These are phyloP conservation scores for Chelidonichthys spinosus DNA, from an alignment of 2,797 vertebrate species.

Conservation along the genomic window DNA sequence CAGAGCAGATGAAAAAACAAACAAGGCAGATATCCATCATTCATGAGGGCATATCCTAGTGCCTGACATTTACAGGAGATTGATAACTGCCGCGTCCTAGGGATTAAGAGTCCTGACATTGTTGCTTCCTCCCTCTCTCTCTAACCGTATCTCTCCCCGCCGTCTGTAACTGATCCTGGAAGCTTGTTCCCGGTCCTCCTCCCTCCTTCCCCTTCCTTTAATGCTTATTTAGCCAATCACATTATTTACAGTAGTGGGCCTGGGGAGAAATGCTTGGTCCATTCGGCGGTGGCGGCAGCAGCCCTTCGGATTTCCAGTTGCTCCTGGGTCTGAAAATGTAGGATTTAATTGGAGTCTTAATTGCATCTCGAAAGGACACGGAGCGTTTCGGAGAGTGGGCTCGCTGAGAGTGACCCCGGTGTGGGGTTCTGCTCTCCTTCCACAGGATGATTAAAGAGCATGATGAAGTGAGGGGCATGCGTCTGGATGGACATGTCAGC, in stretches of 20 bases:
- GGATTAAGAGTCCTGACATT: conserved; percentile 69
- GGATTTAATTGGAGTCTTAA: conserved; percentile 78
- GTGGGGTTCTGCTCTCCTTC: conserved; percentile 61
- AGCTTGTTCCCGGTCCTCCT: not conserved
- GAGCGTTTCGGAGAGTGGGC: conserved; percentile 54
- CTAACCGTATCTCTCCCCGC: conserved; percentile 35
- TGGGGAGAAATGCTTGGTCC: conserved; percentile 23
- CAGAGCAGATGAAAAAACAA: conserved; percentile 62
- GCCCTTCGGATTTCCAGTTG: conserved; percentile 54
- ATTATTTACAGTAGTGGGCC: conserved; percentile 46
- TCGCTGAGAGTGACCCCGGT: conserved; percentile 71
- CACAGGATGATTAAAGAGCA: conserved; percentile 78
- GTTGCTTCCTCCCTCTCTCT: conserved; percentile 43
- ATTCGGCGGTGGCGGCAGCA: conserved; percentile 30
- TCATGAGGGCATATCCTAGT: conserved; percentile 75
- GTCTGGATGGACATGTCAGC: conserved; percentile 69
- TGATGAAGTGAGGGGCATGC: conserved; percentile 66
- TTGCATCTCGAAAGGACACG: conserved; percentile 32
- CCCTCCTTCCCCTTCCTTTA: not conserved
- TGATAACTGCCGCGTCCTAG: conserved; percentile 71
- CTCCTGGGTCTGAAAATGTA: conserved; percentile 66
- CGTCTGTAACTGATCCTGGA: conserved; percentile 22
- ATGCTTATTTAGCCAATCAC: conserved; percentile 55
- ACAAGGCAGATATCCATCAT: conserved; percentile 81
- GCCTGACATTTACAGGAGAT: conserved; percentile 82